Base-by-base conservation (phyloP, 2,113 vertebrate genomes). In the Capreolus pygargus region DNA sequence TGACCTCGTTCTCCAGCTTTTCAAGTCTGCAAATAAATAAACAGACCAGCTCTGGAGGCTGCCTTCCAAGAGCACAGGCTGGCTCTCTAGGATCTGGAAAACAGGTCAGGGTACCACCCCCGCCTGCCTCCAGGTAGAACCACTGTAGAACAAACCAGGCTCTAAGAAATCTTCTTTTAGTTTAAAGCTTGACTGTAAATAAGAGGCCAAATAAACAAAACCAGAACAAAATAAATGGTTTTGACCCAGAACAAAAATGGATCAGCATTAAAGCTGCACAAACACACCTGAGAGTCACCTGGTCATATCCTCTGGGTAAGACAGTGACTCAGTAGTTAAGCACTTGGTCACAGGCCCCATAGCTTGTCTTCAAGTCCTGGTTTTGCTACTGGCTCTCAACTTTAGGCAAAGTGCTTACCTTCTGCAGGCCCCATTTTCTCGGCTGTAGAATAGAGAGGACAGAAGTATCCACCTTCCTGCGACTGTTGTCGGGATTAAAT, bases 1-100 rank as follows among this genome's bases (percentile, higher is more conserved):
- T 98, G 3, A 95, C 94, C 90, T 99, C 98, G 6, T 98, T 98
- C 89, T 99, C 98, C 89, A 99, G 97, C 93, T 95, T 98, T 96
- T 99, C 99, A 1, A 97, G 82, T 97, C 99, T 99, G 98, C 7
- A 91, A 93, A 88, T 4, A 91, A 3, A 95, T 36, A 97, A 83
- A 67, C 19, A 86, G 99, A 27, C 98, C 74, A 98, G 96, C 85
- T 91, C 98, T 91, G 98, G 3, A 89, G 4, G 97, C 99, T 99
- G 97, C 23, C 47, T 89, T 86, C 50, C 30, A 36, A 36, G 2
- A 14, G 6, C 14, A 30, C 7, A 23, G 83, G 19, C 15, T 0
- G 17, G 36, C 33, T 78, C 74, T 39, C 43, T 5, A 7, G 52
- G 23, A 54, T 55, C 50, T 13, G 7, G 6, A 25, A 39, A 0